A percentile compares a stretch with the other conserved stretches of the same genome.
Evolutionary conservation across 2,113 vertebrate species (phyloP).

Genomic region (Oreochromis aureus): DNA sequence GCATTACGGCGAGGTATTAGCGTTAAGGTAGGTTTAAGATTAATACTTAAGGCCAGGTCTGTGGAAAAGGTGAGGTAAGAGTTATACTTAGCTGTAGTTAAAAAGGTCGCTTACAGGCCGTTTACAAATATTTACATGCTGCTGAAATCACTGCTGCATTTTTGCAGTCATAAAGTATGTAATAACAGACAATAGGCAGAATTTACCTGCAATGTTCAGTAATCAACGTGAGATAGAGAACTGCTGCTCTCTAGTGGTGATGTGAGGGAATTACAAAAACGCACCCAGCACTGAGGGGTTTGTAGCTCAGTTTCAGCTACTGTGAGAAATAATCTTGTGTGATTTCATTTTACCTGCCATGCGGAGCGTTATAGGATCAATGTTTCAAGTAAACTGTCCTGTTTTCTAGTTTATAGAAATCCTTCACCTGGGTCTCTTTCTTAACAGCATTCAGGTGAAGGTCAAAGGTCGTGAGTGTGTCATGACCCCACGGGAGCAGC

Average conservation of each 20-base stretch:
- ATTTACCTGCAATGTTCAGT: neutral
- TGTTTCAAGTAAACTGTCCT: neutral
- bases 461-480: slow-evolving; percentile 42
- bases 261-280: neutral
- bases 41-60: neutral
- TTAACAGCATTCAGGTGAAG: neutral
- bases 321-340: neutral
- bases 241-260: slow-evolving; percentile 38
- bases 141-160: neutral
- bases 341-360: neutral
- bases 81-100: neutral
- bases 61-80: neutral
- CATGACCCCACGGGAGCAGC: slow-evolving; percentile 85
- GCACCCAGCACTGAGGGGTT: neutral
- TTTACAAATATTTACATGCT: neutral
- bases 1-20: neutral
- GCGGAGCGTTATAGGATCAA: neutral
- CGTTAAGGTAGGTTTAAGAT: slow-evolving; percentile 23
- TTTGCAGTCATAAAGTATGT: neutral
- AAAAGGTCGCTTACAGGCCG: neutral
- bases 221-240: neutral
- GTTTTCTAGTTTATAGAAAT: neutral
- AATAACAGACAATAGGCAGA: neutral
- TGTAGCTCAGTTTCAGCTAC: neutral
- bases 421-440: neutral